Evolutionary conservation across 2,113 vertebrate species (phyloP), one percentile per base, ranked within the genome.

Genomic region (Onychorhynchus coronatus): DNA sequence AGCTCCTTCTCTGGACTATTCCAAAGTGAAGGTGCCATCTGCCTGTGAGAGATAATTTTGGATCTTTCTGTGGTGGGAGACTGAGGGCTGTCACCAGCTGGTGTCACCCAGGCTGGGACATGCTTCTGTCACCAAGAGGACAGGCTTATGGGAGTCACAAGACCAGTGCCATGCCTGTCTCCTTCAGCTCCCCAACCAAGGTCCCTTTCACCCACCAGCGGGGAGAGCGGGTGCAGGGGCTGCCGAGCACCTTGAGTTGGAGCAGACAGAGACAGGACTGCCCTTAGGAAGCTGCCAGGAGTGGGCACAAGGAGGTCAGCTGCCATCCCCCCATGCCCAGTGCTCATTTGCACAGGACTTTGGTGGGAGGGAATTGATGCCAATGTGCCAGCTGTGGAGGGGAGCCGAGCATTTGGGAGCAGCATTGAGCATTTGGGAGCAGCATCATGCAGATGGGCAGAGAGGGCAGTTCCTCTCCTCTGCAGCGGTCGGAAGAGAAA

Each of bases 381-480:
- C 47, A 62, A 49, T 47, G 58, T 75, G 58, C 61, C 80, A 81
- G 65, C 41, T 55, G 65, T 11, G 31, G 39, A n/a, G 47, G 9
- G 46, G 39, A 91, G 73, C 47, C 0, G 1, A 77, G 42, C 0
- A 0, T 71, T 37, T 1, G 2, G 50, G 53, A 63, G 6, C 55
- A 56, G 14, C 15, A 2, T n/a, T n/a, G 1, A 77, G 42, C 0
- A 0, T 71, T 37, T 1, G 2, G 50, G 53, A 63, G 6, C 55
- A 56, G 14, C 15, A 2, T n/a, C n/a, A n/a, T n/a, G n/a, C n/a
- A n/a, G n/a, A 55, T 17, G 39, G 30, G 41, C 65, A 80, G 53
- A 76, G 25, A 4, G 1, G 33, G 30, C 23, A 31, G n/a, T 12
- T 41, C 58, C 16, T 21, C 22, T 77, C 12, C 53, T 47, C 17